These are phyloP conservation scores for Zenarchopterus dispar DNA, from an alignment of 2,797 vertebrate genomes.

Conservation along the genomic window DNA sequence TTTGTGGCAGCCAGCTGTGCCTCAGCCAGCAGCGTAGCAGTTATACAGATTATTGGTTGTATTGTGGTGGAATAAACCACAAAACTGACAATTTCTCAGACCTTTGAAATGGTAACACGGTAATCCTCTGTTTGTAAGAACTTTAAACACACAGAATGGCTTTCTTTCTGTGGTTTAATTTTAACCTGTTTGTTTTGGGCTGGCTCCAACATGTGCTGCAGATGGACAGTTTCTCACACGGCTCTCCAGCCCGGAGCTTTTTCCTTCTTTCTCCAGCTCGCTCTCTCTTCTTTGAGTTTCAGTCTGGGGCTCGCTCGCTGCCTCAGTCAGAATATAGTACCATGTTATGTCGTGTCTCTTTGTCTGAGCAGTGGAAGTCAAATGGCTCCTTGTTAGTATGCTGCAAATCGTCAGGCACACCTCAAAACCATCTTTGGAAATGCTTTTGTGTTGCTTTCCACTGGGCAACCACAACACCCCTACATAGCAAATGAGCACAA, in stretches of 20 bases:
- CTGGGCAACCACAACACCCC: conserved; percentile 12
- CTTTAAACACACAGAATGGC: conserved; percentile 70
- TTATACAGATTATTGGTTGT: conserved; percentile 48
- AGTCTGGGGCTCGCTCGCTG: conserved; percentile 23
- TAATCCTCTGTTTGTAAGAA: conserved; percentile 74
- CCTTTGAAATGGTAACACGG: conserved; percentile 67
- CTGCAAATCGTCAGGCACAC: conserved; percentile 21
- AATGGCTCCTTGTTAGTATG: neutral
- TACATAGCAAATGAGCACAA: conserved; percentile 27
- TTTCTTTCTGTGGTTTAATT: conserved; percentile 79
- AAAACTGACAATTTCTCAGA: conserved; percentile 65
- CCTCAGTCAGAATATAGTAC: conserved; percentile 40
- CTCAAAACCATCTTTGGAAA: conserved; percentile 13
- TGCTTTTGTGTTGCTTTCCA: conserved; percentile 24
- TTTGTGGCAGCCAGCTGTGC: conserved; percentile 27
- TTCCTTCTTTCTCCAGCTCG: conserved; percentile 30
- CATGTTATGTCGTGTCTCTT: conserved; percentile 33
- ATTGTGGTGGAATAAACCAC: conserved; percentile 61
- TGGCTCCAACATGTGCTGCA: conserved; percentile 70
- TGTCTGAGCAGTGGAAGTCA: conserved; percentile 19
- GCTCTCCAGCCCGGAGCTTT: conserved; percentile 48
- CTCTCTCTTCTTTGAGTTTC: conserved; percentile 34
- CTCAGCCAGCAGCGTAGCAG: conserved; percentile 31
- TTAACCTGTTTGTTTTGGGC: conserved; percentile 85
- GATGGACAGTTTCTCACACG: conserved; percentile 79